Base-by-base conservation (phyloP, 2,797 vertebrate genomes). In the Zalophus californianus region DNA sequence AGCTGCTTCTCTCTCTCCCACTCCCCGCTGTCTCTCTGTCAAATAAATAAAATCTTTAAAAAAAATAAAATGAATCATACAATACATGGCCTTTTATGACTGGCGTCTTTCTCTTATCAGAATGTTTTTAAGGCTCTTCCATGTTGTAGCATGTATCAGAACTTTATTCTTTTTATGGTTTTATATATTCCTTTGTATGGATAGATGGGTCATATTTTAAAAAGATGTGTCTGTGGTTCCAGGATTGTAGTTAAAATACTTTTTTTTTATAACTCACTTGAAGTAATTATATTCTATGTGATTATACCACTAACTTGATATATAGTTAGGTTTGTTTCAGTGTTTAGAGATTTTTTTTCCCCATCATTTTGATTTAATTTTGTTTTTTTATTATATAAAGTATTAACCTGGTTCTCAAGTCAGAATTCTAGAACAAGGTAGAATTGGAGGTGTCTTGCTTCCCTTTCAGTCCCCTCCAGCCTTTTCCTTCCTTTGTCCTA, bases 301-400 rank as follows among this genome's bases (percentile, higher is more conserved):
- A 44, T 80, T 86, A 7, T 82, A 54, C n/a, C 44, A 85, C 60
- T 80, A 64, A 80, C 35, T 85, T 70, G 18, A 56, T 79, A 64
- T 14, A 1, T 83, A 92, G 50, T 90, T 94, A 83, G 38, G 54
- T 32, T 95, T 92, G 20, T 60, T 91, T 64, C 20, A 93, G 5
- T 77, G 54, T 82, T 92, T 90, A 56, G 68, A 50, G 7, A 50
- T 35, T 29, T 50, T 78, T 78, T 18, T 10, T 0, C 14, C 16
- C 56, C 20, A 25, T 29, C 29, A 29, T 50, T 85, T 94, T 73
- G 64, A 95, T 89, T 75, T 94, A 50, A 56, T 89, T 91, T 89
- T 87, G 9, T 82, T 75, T 94, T 68, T 58, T 21, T 77, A 89
- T 96, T 83, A 73, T 38, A 0, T 79, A 68, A 90, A 95, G 48